Evolutionary conservation across 1,140 invertebrate species (phyloP).

Genomic region (Akabosia matsudoensis): DNA sequence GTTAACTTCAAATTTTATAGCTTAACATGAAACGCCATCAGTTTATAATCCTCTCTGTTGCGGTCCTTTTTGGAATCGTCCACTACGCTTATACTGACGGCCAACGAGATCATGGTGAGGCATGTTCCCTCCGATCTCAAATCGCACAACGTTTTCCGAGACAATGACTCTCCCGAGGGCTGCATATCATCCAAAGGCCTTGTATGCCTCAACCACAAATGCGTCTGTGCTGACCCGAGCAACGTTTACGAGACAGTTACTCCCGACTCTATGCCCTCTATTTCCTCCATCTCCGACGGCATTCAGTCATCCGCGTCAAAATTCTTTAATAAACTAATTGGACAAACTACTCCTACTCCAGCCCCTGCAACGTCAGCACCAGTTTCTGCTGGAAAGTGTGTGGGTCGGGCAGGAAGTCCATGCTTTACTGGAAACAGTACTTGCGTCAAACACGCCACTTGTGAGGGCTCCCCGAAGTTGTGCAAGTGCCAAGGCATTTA

Average conservation of each 20-base stretch:
- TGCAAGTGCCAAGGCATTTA: conserved; percentile 35
- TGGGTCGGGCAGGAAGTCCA: conserved; percentile 31
- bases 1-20: too few relatives aligned
- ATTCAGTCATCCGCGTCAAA: not conserved
- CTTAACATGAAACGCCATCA: not conserved
- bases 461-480: conserved; percentile 26
- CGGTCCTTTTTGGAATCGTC: not conserved
- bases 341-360: not conserved
- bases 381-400: conserved; percentile 19
- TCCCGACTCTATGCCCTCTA: conserved; percentile 11
- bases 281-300: not conserved
- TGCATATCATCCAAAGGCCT: conserved; percentile 33
- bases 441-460: conserved; percentile 34
- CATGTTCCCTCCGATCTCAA: conserved; percentile 29
- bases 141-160: conserved; percentile 25
- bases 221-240: conserved; percentile 29
- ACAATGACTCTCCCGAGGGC: conserved; percentile 15
- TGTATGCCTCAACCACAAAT: conserved; percentile 30
- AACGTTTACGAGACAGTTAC: conserved; percentile 25
- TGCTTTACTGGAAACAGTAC: conserved; percentile 29
- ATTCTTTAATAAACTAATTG: conserved; percentile 8
- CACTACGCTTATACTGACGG: conserved; percentile 23
- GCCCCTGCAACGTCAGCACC: not conserved
- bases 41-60: not conserved
- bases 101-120: conserved; percentile 24